These are phyloP conservation scores for Alfaro cultratus DNA, from an alignment of 2,797 vertebrate species.

Conservation along the genomic window DNA sequence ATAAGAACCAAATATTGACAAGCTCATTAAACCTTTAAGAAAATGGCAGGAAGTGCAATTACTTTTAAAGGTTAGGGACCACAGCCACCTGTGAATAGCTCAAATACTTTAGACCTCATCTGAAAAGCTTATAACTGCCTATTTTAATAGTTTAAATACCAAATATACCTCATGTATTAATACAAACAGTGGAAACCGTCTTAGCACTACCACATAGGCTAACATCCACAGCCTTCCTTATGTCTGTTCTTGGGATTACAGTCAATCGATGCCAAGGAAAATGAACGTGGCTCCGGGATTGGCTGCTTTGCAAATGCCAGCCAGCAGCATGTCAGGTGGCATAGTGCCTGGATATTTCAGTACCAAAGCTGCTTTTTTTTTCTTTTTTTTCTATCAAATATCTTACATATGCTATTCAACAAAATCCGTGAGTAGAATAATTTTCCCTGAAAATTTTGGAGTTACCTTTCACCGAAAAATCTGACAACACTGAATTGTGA, in stretches of 20 bases:
- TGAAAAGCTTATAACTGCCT: background rate
- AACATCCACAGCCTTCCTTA: background rate
- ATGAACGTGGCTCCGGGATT: background rate
- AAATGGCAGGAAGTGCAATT: background rate
- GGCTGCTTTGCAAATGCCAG: background rate
- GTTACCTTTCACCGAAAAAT: background rate
- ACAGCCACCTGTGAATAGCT: background rate
- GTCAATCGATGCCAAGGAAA: background rate
- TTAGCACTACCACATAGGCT: background rate
- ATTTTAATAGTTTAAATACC: background rate
- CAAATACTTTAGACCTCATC: background rate
- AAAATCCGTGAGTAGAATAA: background rate
- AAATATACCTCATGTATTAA: background rate
- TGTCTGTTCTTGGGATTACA: background rate
- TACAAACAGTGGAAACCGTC: background rate
- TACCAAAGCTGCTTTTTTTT: background rate
- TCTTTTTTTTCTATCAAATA: background rate
- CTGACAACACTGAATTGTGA: background rate
- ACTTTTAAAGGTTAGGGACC: background rate
- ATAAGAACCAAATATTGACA: background rate
- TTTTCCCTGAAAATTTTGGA: background rate
- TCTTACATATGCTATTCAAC: background rate
- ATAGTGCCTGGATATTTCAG: background rate
- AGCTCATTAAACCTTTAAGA: background rate
- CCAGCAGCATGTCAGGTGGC: constrained; percentile 2